Conservation (phyloP, 1,140 invertebrate genomes). For the Papilio aristodemus region DNA sequence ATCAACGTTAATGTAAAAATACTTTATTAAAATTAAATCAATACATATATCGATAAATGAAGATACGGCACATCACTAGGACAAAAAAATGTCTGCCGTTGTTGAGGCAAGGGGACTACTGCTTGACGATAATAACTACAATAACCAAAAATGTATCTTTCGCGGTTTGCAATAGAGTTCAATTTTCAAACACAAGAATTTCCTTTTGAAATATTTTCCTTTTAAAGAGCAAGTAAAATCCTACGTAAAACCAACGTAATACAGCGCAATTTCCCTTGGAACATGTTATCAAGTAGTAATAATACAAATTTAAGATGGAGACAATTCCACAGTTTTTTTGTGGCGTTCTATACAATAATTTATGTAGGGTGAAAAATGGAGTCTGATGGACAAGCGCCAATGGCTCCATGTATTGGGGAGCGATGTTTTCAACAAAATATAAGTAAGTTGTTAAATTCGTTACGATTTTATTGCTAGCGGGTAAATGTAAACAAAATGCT, state of each 20-base stretch:
- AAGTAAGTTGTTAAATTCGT: constrained; percentile 16
- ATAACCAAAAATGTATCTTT: constrained; percentile 12
- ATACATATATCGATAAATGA: constrained; percentile 39
- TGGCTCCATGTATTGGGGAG: constrained; percentile 15
- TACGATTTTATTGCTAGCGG: constrained; percentile 3
- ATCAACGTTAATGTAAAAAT: constrained; percentile 20
- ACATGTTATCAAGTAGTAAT: neutral
- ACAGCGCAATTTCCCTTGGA: neutral
- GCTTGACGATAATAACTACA: constrained; percentile 19
- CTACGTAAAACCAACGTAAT: neutral
- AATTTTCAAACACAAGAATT: neutral
- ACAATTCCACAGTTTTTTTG: constrained; percentile 32
- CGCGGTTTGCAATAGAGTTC: neutral
- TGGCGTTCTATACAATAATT: constrained; percentile 29
- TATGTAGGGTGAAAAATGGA: constrained; percentile 33
- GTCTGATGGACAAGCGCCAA: constrained; percentile 16
- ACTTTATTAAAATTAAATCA: constrained; percentile 37
- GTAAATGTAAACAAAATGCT: constrained; percentile 6
- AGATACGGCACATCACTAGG: constrained; percentile 38
- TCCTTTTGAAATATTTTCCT: neutral
- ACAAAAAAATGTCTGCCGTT: constrained; percentile 59
- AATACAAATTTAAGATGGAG: constrained; percentile 32
- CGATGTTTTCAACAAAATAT: constrained; percentile 4
- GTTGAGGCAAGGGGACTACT: constrained; percentile 36
- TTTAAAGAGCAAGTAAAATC: neutral